phyloP scores from a whole-genome alignment of 1,140 invertebrate species.

The Lucilia sericata region DNA sequence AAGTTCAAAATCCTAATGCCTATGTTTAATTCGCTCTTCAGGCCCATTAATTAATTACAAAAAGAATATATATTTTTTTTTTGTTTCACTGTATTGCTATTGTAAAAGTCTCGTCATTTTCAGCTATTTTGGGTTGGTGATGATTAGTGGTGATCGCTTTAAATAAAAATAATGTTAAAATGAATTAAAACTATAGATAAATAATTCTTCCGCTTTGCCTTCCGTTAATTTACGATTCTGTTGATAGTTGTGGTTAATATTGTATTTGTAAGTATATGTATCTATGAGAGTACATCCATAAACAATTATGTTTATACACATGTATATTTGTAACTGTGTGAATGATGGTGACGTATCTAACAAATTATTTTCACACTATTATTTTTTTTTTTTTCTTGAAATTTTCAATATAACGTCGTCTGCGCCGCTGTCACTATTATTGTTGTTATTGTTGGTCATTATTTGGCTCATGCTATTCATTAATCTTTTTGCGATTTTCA shows the following conservation, averaged over 20 bases:
- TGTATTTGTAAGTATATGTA: too few relatives aligned
- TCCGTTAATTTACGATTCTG: conserved; percentile 26
- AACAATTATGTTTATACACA: too few relatives aligned
- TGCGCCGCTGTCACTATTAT: neutral
- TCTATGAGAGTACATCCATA: too few relatives aligned
- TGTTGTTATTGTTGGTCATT: conserved; percentile 10
- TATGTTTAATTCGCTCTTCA: too few relatives aligned
- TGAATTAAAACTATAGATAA: neutral
- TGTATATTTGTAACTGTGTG: neutral
- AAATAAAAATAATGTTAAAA: neutral
- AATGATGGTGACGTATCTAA: conserved; percentile 21
- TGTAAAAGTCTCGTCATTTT: neutral
- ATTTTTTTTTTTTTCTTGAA: neutral
- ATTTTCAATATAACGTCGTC: neutral
- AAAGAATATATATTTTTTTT: too few relatives aligned
- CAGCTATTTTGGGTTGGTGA: neutral
- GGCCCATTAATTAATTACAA: too few relatives aligned
- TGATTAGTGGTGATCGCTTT: conserved; percentile 8
- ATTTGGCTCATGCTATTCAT: neutral
- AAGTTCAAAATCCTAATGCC: too few relatives aligned
- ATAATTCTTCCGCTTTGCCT: conserved; percentile 25
- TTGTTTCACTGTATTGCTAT: too few relatives aligned
- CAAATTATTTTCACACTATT: conserved; percentile 30
- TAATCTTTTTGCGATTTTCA: neutral
- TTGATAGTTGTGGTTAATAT: neutral